These are phyloP conservation scores for Heliconius eleuchia DNA, from an alignment of 1,140 invertebrate species.

Conservation along the genomic window DNA sequence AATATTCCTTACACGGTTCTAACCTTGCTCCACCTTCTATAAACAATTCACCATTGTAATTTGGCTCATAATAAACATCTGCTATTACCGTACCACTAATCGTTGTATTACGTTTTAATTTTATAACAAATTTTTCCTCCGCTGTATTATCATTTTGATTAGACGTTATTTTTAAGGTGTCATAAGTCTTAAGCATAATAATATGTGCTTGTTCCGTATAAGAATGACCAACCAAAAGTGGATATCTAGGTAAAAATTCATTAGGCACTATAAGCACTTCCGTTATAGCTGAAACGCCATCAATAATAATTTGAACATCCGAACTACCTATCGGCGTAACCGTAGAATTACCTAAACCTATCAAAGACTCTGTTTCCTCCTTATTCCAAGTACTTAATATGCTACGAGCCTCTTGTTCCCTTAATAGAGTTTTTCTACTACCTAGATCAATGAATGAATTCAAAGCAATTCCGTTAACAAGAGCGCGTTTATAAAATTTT, in stretches of 20 bases:
- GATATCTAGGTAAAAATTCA: neutral
- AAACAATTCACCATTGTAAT: too few relatives aligned
- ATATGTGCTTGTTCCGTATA: neutral
- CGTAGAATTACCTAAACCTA: neutral
- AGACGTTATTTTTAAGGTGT: neutral
- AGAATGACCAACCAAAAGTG: constrained; percentile 13
- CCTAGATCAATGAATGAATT: neutral
- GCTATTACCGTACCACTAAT: too few relatives aligned
- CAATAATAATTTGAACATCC: too few relatives aligned
- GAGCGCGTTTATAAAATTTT: neutral
- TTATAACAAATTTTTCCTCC: too few relatives aligned
- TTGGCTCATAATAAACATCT: too few relatives aligned
- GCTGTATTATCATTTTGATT: neutral
- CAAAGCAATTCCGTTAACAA: neutral
- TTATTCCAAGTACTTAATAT: neutral
- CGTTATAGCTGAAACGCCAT: neutral
- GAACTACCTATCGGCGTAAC: neutral
- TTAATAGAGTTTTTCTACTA: neutral
- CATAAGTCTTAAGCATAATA: neutral
- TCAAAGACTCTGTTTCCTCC: neutral
- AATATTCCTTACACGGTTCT: too few relatives aligned
- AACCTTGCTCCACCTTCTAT: too few relatives aligned
- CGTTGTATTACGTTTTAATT: too few relatives aligned
- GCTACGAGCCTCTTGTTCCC: neutral
- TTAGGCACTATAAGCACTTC: neutral